phyloP scores from a whole-genome alignment of 1,140 invertebrate species.

The Neotoxoptera formosana region DNA sequence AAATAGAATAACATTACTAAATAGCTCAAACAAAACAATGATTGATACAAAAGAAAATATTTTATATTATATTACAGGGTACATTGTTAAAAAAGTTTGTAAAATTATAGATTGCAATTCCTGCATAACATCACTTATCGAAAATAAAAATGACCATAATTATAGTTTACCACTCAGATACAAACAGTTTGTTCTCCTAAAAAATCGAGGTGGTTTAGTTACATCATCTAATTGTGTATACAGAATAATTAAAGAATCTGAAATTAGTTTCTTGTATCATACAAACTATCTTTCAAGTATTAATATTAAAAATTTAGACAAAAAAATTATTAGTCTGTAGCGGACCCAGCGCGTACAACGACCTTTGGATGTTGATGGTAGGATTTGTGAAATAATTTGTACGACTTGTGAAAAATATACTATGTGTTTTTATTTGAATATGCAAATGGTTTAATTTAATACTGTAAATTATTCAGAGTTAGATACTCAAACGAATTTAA shows the following conservation, averaged over 20 bases:
- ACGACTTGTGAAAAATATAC: no score
- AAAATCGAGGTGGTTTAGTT: slow-evolving; percentile 17
- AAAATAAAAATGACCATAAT: slow-evolving; percentile 3
- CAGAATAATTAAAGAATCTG: neutral
- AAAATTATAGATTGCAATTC: neutral
- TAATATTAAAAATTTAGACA: slow-evolving; percentile 31
- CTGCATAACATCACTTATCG: neutral
- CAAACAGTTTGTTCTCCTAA: neutral
- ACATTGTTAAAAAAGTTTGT: slow-evolving; percentile 9
- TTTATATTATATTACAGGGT: slow-evolving; percentile 14
- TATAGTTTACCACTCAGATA: neutral
- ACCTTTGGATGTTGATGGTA: no score
- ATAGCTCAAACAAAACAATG: neutral
- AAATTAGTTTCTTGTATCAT: slow-evolving; percentile 19
- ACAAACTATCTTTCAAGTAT: neutral
- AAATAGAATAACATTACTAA: neutral
- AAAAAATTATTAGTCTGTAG: slow-evolving; percentile 20
- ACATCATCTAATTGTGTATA: neutral
- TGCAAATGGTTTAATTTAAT: no score
- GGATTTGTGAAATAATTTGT: no score
- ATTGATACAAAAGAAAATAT: slow-evolving; percentile 18
- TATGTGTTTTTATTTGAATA: no score
- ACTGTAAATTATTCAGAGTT: no score
- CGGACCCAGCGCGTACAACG: no score
- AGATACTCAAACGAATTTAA: no score